Conservation (phyloP, 1,140 invertebrate genomes). For the Meloidogyne exigua region DNA sequence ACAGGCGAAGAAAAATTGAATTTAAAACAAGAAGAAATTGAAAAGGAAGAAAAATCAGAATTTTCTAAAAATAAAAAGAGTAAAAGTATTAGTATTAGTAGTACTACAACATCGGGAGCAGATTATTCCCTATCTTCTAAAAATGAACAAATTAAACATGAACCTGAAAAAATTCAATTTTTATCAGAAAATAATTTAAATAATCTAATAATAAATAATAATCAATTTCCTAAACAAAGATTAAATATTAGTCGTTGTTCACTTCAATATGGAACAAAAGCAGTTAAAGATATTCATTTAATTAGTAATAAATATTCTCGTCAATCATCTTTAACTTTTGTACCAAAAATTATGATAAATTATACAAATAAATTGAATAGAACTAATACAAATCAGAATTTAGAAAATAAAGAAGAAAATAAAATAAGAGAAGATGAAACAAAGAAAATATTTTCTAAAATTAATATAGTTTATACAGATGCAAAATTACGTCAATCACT, state of each 20-base stretch:
- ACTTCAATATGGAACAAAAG: background rate
- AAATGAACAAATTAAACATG: background rate
- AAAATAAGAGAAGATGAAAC: background rate
- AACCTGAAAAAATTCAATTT: background rate
- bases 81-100: background rate
- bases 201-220: background rate
- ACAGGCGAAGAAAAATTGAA: background rate
- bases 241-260: background rate
- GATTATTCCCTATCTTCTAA: background rate
- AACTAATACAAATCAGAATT: background rate
- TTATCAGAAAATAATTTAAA: background rate
- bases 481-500: constrained; percentile 16
- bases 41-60: background rate
- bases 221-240: background rate
- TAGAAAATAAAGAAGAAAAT: background rate
- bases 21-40: background rate
- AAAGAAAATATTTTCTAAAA: constrained; percentile 20
- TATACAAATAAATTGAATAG: background rate
- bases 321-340: background rate
- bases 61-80: too few relatives aligned
- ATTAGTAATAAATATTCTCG: background rate
- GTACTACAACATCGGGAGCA: background rate
- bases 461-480: constrained; percentile 32
- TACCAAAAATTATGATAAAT: background rate
- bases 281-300: background rate